Evolutionary conservation across 1,140 invertebrate genomes (phyloP), one percentile per base, ranked within the genome.

Genomic region (Lucilia sericata): DNA sequence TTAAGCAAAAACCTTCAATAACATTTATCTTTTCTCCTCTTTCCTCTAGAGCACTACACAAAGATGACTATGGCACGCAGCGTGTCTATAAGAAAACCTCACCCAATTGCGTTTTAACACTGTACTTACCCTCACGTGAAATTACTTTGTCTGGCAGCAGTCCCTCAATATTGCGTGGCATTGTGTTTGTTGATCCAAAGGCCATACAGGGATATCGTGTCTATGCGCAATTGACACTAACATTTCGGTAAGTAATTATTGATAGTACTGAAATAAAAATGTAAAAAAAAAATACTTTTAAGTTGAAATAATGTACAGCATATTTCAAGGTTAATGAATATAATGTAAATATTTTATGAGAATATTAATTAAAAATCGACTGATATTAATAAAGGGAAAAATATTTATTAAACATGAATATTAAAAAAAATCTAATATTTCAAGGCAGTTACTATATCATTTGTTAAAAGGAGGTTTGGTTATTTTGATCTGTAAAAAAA

Each of bases 191-290:
- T 1, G 96, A 97, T 87, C 94, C 95, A 0, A 96, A 90, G 85
- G 88, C 89, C 70, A 89, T 90, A 65, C 88, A 91, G 86, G 90
- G 94, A 94, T 86, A 94, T 88, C 96, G 96, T 88, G 94, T 97
- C 34, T 97, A 94, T 88, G 96, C 96, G 74, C 96, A 97, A 92
- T 93, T 97, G 51, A 96, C 96, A 0, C 90, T 97, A 82, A 97
- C 96, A 42, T 97, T 97, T 90, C 92, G 94, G 94, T 94, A 91
- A 92, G 89, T 86, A 55, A n/a, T 55, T 55, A 55, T 17, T 17
- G 17, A n/a, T 14, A 55, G 17, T 17, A 55, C 0, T 0, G 17
- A 14, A 14, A 55, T 8, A 55, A 55, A 55, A 55, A 55, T 14
- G 7, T n/a, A 7, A 14, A 55, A 30, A 30, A 30, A 30, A 30